Conservation (phyloP, 2,797 vertebrate genomes). For the Oreochromis grahami region DNA sequence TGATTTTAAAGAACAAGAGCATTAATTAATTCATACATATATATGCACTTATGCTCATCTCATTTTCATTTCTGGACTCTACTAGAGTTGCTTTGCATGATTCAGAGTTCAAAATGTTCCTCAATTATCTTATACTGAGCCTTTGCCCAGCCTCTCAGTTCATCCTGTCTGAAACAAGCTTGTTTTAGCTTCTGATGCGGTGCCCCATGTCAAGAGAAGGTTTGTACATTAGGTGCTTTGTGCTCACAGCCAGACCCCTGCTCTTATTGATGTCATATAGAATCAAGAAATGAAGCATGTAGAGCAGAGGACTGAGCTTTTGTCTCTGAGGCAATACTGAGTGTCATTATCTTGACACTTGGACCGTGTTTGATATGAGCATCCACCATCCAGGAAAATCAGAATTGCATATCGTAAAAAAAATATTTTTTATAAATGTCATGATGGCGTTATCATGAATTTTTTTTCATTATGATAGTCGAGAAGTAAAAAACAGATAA, state of each 20-base stretch:
- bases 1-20: neutral
- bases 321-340: neutral
- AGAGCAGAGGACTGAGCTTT: neutral
- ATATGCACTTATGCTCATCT: neutral
- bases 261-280: neutral
- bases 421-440: neutral
- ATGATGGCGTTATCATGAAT: accelerated
- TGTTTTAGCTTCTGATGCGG: neutral
- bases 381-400: neutral
- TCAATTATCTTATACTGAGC: neutral
- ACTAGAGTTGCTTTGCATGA: neutral
- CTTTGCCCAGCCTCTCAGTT: neutral
- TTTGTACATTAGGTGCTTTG: neutral
- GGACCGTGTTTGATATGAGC: neutral
- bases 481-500: neutral
- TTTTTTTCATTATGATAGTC: neutral
- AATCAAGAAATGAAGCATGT: neutral
- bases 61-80: neutral
- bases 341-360: neutral
- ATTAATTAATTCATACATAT: too few species aligned
- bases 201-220: neutral
- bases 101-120: neutral
- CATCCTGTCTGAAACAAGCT: neutral
- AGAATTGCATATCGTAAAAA: neutral
- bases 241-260: neutral